These are phyloP conservation scores for Aspidapion aeneum DNA, from an alignment of 2,888 invertebrate genomes.

Conservation along the genomic window DNA sequence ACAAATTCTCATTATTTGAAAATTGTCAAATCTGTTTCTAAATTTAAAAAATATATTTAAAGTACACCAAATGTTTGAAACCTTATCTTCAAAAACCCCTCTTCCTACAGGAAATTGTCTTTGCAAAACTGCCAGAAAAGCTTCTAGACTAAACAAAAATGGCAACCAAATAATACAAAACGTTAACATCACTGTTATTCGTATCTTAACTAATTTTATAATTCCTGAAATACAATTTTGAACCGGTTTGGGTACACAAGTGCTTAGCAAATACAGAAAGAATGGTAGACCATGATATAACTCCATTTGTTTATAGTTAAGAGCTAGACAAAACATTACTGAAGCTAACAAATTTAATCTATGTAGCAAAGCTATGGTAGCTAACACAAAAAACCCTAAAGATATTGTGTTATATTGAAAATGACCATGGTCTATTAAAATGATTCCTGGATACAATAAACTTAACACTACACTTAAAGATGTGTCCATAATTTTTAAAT, in stretches of 20 bases:
- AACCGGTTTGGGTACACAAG: slow-evolving; percentile 54
- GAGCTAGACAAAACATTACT: slow-evolving; percentile 75
- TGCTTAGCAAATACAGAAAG: slow-evolving; percentile 83
- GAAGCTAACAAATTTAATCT: slow-evolving; percentile 64
- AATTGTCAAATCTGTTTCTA: slow-evolving; percentile 61
- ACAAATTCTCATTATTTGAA: slow-evolving; percentile 68
- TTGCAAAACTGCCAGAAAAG: slow-evolving; percentile 60
- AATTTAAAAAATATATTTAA: slow-evolving; percentile 84
- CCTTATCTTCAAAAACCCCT: slow-evolving; percentile 98
- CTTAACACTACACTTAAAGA: slow-evolving; percentile 49
- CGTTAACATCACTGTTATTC: slow-evolving; percentile 59
- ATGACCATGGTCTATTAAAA: slow-evolving; percentile 96
- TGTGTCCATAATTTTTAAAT: slow-evolving; percentile 33
- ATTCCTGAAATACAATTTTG: slow-evolving; percentile 42
- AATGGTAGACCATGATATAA: slow-evolving; percentile 95
- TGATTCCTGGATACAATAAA: slow-evolving; percentile 83
- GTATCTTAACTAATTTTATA: slow-evolving; percentile 55
- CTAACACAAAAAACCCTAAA: slow-evolving; percentile 78
- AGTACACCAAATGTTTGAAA: slow-evolving; percentile 94
- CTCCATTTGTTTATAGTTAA: slow-evolving; percentile 99
- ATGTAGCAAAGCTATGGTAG: slow-evolving; percentile 62
- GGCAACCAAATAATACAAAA: slow-evolving; percentile 84
- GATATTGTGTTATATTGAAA: slow-evolving; percentile 98
- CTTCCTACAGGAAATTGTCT: slow-evolving; percentile 89
- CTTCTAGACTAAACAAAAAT: slow-evolving; percentile 53